phyloP scores from a whole-genome alignment of 1,140 invertebrate genomes.

The Dryas iulia region DNA sequence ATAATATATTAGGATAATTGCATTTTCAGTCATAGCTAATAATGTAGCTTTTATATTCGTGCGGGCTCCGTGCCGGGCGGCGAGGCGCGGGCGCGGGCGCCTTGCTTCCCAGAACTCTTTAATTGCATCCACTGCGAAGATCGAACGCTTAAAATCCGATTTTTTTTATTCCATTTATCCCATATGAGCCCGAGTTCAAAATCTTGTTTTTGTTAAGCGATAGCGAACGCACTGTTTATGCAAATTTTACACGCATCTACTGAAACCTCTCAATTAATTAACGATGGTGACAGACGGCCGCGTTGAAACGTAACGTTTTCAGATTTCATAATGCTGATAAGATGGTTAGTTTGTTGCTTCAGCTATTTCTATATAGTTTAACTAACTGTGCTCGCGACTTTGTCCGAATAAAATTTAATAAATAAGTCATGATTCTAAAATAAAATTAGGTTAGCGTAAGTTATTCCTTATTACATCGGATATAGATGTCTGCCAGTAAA shows the following conservation, averaged over 20 bases:
- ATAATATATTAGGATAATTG: conserved; percentile 14
- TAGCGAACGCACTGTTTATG: conserved; percentile 74
- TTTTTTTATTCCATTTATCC: conserved; percentile 78
- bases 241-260: conserved; percentile 76
- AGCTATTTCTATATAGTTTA: conserved; percentile 8
- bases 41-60: conserved; percentile 48
- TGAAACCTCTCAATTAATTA: conserved; percentile 79
- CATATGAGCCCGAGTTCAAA: conserved; percentile 62
- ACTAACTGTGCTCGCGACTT: background rate
- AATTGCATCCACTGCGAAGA: conserved; percentile 75
- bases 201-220: conserved; percentile 69
- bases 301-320: conserved; percentile 31
- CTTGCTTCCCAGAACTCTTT: conserved; percentile 71
- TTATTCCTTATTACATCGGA: no score
- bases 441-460: no score
- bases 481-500: no score
- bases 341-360: conserved; percentile 4
- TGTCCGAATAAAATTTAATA: background rate
- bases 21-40: conserved; percentile 26
- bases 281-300: conserved; percentile 43
- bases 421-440: no score
- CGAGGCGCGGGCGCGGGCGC: conserved; percentile 34
- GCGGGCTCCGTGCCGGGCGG: conserved; percentile 41
- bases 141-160: conserved; percentile 79
- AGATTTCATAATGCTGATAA: conserved; percentile 14